Base-by-base conservation (phyloP, 2,113 vertebrate species). In the Dasyornis broadbenti region DNA sequence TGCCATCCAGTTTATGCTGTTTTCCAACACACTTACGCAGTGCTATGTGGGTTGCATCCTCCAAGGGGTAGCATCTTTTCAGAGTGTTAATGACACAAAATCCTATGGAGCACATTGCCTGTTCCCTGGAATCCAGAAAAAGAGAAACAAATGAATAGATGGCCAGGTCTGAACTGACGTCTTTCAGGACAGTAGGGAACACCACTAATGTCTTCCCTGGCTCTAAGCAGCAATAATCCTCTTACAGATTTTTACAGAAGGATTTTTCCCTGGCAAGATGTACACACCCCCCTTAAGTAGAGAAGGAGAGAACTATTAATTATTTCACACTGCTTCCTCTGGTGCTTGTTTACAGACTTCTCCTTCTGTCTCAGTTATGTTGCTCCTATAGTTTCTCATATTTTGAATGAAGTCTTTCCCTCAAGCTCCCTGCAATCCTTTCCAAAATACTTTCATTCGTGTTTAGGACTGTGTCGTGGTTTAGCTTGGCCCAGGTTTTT, bases 41-140 rank as follows among this genome's bases (percentile, higher is more conserved):
- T 15, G 99, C 99, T 71, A 99, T 99, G 97, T 99, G 99, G 42
- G 99, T 99, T 17, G 99, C 99, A 33, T 99, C 99, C 88, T 99
- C 99, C 94, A 99, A 97, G 9, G 99, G 99, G 96, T 99, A 99
- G 35, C 99, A 98, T 97, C 99, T 98, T 96, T 99, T 99, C 92
- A 98, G 93, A 23, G 99, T 99, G 95, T 97, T 99, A 94, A 99
- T 97, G 88, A 99, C 98, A 96, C 99, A 99, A 89, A 99, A 97
- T 65, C 99, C 99, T 33, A 99, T 95, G 0, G 99, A 99, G 22
- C 98, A 97, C 99, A 99, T 98, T 11, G 99, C 98, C 82, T 99
- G 99, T 86, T 99, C 99, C 96, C 99, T 99, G 91, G 42, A 97
- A 95, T 30, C 31, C 96, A 93, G 80, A 96, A 94, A 73, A 70